phyloP scores from a whole-genome alignment of 2,888 invertebrate species.

The Tachystola acroxantha region DNA sequence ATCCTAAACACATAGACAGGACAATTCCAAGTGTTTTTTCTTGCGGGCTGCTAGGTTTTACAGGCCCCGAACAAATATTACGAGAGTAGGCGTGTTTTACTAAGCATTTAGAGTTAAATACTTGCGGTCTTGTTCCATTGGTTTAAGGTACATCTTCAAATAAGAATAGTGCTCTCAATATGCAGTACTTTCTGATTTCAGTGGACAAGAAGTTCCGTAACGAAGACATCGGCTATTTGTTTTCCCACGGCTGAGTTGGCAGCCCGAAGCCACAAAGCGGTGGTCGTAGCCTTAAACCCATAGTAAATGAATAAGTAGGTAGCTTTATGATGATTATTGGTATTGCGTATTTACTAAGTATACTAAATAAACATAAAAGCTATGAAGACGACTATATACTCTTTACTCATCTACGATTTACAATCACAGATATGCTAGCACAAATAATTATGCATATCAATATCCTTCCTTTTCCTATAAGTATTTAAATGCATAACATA shows the following conservation, averaged over 20 bases:
- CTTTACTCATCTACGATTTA: no score
- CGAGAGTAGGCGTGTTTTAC: slow-evolving; percentile 4
- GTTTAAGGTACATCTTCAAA: slow-evolving; percentile 23
- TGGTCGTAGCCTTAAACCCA: no score
- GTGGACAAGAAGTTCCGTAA: slow-evolving; percentile 51
- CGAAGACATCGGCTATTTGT: slow-evolving; percentile 57
- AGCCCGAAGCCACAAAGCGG: slow-evolving; percentile 29
- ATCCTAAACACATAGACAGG: slow-evolving; percentile 33
- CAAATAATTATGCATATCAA: no score
- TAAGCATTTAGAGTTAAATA: background rate
- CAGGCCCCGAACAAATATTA: slow-evolving; percentile 32
- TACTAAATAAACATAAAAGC: no score
- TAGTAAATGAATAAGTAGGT: no score
- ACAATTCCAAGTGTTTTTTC: slow-evolving; percentile 32
- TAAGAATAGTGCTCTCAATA: slow-evolving; percentile 29
- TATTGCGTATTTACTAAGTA: no score
- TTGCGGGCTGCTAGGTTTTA: slow-evolving; percentile 31
- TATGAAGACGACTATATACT: no score
- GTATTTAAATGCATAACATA: no score
- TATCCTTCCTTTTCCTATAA: no score
- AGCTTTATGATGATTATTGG: no score
- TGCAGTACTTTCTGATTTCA: slow-evolving; percentile 33
- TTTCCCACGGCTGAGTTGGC: slow-evolving; percentile 58
- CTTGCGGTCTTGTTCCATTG: slow-evolving; percentile 1
- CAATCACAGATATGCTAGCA: no score